These are phyloP conservation scores for Andrena marginata DNA, from an alignment of 2,888 invertebrate species.

Conservation along the genomic window DNA sequence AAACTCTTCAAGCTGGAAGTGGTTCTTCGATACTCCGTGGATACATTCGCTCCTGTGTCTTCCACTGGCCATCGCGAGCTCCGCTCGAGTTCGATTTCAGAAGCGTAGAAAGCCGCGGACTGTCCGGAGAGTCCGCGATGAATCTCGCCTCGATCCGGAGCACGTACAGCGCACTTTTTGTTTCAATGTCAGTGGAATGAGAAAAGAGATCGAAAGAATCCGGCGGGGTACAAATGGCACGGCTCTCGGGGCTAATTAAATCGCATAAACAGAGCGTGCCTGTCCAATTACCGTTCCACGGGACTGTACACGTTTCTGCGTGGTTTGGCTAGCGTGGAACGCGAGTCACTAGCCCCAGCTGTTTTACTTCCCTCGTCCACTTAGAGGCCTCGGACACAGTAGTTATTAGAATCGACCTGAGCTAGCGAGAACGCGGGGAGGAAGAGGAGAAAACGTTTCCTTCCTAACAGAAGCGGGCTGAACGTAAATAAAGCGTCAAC, in stretches of 20 bases:
- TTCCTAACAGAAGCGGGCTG: conserved; percentile 11
- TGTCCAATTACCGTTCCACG: conserved; percentile 68
- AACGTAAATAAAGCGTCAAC: conserved; percentile 39
- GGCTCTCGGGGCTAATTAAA: conserved; percentile 73
- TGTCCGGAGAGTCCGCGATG: not conserved
- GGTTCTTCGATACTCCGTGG: not conserved
- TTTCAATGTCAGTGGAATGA: conserved; percentile 61
- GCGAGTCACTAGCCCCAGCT: not conserved
- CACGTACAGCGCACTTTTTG: conserved; percentile 60
- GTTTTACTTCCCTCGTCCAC: conserved; percentile 4
- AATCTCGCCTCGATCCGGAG: conserved; percentile 9
- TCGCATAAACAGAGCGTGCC: conserved; percentile 81
- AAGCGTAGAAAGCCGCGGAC: conserved; percentile 29
- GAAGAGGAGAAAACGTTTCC: conserved; percentile 7
- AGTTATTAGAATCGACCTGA: conserved; percentile 6
- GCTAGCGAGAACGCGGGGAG: not conserved
- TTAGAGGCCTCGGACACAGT: not conserved
- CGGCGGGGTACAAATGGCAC: conserved; percentile 38
- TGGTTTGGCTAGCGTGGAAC: conserved; percentile 33
- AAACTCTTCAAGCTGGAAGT: not conserved
- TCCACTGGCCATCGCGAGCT: not conserved
- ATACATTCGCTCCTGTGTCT: not conserved
- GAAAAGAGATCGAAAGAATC: conserved; percentile 58
- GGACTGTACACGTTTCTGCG: conserved; percentile 48
- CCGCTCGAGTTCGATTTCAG: conserved; percentile 43